Evolutionary conservation across 2,113 vertebrate genomes (phyloP).

Genomic region (Caracal caracal): DNA sequence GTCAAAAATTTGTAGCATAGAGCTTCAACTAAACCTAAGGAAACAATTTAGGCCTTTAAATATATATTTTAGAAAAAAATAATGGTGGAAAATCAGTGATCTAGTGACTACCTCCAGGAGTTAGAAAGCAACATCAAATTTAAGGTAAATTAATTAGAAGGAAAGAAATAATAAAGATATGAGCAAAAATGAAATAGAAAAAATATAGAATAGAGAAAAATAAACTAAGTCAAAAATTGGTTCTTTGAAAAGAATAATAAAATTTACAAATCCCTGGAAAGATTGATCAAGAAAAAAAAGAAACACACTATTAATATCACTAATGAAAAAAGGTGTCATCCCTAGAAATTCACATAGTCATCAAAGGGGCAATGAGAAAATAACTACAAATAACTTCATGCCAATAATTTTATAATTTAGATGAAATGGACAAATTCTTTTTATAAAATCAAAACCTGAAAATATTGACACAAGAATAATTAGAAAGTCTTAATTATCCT

Average conservation of each 20-base stretch:
- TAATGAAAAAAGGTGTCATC: neutral
- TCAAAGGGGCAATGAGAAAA: neutral
- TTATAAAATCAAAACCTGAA: neutral
- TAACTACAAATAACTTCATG: neutral
- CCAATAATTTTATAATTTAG: neutral
- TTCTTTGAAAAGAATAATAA: conserved; percentile 47
- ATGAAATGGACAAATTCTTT: neutral
- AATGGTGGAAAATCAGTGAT: neutral
- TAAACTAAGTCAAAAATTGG: conserved; percentile 1
- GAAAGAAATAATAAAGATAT: neutral
- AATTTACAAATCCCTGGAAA: conserved; percentile 39
- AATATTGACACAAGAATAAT: neutral
- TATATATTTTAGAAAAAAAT: neutral
- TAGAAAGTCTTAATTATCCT: neutral
- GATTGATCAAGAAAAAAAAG: neutral
- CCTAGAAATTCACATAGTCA: neutral
- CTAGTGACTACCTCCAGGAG: neutral
- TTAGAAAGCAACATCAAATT: neutral
- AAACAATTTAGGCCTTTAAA: neutral
- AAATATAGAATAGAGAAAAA: neutral
- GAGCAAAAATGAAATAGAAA: neutral
- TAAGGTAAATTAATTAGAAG: conserved; percentile 8
- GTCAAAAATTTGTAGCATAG: neutral
- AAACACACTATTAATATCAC: neutral
- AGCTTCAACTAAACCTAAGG: neutral